Base-by-base conservation (phyloP, 2,888 invertebrate genomes). In the Epirrita christyi region DNA sequence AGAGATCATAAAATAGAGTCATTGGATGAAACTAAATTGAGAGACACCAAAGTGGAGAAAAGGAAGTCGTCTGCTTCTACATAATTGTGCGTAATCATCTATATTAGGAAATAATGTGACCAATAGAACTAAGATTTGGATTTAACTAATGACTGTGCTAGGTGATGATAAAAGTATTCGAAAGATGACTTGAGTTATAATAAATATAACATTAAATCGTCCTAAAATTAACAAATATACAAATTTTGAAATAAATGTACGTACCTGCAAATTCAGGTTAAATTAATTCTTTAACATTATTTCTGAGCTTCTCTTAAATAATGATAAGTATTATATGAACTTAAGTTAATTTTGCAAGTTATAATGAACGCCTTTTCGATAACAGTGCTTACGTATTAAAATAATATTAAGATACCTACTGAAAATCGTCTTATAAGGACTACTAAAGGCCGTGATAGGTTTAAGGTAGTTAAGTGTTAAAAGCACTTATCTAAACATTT, bases 61-160 rank as follows among this genome's bases (percentile, higher is more conserved):
- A 75, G 92, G 59, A 92, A 92, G 75, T 92, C 92, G 49, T 90
- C 92, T 50, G 91, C 92, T 65, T 92, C 92, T 45, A 92, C 92
- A 78, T 91, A 89, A 81, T 75, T 70, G 62, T 67, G 59, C 40
- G 32, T 52, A 52, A n/a, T 53, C 47, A 42, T 40, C 45, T 50
- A 51, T 27, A 32, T 43, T 62, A 59, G 46, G 40, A 53, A 46
- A 51, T 54, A 64, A 49, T 27, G 59, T 60, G 86, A 86, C 84
- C 85, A 86, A 85, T 85, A 83, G 76, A 72, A 70, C 73, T 83
- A 83, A 82, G 76, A 55, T 55, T 51, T 61, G 61, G 53, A 54
- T 50, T 56, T 41, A 57, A 56, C 54, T 46, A 46, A 59, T 40
- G 59, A 57, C 53, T 60, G 52, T 60, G 48, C 52, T 61, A 57